Percentiles rank a stretch among this genome's conserved stretches.
Conservation (phyloP, 2,113 vertebrate species). For the Syngnathus scovelli region DNA sequence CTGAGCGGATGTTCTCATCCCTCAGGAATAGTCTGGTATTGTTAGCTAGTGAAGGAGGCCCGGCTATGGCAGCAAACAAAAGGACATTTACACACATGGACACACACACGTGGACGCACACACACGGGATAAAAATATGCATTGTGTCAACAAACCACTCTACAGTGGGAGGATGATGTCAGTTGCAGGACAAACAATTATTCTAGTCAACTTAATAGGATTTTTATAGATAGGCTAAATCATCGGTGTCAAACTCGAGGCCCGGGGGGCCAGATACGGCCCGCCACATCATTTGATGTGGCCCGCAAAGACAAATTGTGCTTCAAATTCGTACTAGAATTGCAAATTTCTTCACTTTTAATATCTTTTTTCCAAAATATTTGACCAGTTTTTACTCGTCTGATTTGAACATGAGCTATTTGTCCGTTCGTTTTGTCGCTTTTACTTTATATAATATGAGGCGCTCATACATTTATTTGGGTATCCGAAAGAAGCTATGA, state of each 20-base stretch:
- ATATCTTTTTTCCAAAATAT: too few species aligned
- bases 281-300: too few species aligned
- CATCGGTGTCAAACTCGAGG: too few species aligned
- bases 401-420: too few species aligned
- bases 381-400: too few species aligned
- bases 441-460: too few species aligned
- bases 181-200: background rate
- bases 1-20: constrained; percentile 68
- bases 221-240: background rate
- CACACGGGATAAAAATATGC: constrained; percentile 49
- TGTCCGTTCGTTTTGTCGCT: too few species aligned
- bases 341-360: too few species aligned
- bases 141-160: constrained; percentile 48
- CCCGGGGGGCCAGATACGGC: too few species aligned
- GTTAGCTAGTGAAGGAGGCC: constrained; percentile 61
- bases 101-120: constrained; percentile 14
- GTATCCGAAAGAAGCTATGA: too few species aligned
- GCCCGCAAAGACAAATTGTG: too few species aligned
- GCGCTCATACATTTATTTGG: background rate
- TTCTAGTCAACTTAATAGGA: background rate
- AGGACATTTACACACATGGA: constrained; percentile 28
- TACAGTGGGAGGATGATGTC: constrained; percentile 12
- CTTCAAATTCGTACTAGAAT: too few species aligned
- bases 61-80: constrained; percentile 59
- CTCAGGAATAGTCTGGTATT: constrained; percentile 68